These are phyloP conservation scores for Ranitomeya imitator DNA, from an alignment of 2,113 vertebrate species.

Conservation along the genomic window DNA sequence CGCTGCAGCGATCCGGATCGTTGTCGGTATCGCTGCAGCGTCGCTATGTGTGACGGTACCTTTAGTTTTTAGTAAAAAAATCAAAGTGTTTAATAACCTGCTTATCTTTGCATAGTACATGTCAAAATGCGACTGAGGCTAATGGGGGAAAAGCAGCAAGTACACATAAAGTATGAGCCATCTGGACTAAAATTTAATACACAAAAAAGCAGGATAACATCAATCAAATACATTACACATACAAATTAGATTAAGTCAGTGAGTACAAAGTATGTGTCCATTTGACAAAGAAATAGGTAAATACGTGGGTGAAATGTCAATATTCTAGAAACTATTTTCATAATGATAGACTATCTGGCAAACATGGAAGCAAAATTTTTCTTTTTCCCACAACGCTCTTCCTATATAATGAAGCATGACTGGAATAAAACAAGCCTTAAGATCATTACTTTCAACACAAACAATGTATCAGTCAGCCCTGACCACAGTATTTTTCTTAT, in stretches of 20 bases:
- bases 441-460: slow-evolving; percentile 76
- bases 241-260: neutral
- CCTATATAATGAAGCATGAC: slow-evolving; percentile 76
- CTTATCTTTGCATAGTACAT: too few relatives aligned
- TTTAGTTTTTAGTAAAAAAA: too few relatives aligned
- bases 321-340: neutral
- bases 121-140: too few relatives aligned
- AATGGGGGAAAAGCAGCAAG: too few relatives aligned
- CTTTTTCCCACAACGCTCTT: slow-evolving; percentile 14
- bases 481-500: slow-evolving; percentile 77
- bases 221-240: neutral
- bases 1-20: too few relatives aligned
- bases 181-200: neutral
- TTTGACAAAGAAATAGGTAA: neutral
- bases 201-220: neutral
- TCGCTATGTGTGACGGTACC: too few relatives aligned
- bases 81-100: too few relatives aligned
- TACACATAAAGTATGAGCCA: too few relatives aligned
- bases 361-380: neutral
- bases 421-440: slow-evolving; percentile 75
- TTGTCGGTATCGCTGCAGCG: too few relatives aligned
- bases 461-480: slow-evolving; percentile 69
- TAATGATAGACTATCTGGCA: neutral
- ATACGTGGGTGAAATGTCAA: neutral
- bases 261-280: neutral